Evolutionary conservation across 2,113 vertebrate species (phyloP).

Genomic region (Callithrix jacchus): DNA sequence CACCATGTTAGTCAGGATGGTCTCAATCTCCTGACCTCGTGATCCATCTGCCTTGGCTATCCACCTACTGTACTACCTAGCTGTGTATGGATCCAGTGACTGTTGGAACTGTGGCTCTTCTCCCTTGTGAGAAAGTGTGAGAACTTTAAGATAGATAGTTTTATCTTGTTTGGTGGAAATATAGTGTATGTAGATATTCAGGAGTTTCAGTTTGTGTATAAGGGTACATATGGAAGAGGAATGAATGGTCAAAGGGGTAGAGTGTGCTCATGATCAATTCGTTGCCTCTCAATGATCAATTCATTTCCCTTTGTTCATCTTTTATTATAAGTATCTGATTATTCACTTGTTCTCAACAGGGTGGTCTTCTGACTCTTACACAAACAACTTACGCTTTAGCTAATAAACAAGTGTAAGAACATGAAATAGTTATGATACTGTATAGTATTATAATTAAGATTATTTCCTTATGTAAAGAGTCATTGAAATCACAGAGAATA

Average conservation of each 20-base stretch:
- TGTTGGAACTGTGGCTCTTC: neutral
- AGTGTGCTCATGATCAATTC: neutral
- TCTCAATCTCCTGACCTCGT: too few species aligned
- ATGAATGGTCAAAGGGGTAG: neutral
- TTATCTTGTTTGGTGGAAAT: conserved; percentile 11
- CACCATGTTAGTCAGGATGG: too few species aligned
- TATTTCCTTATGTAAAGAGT: neutral
- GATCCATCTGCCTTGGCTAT: neutral
- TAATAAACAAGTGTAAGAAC: neutral
- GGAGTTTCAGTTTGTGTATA: neutral
- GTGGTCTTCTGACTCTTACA: neutral
- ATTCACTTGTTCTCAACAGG: neutral
- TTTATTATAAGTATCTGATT: neutral
- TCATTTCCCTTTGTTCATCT: neutral
- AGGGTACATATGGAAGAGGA: neutral
- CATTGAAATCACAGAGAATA: neutral
- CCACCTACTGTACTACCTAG: neutral
- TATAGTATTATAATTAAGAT: neutral
- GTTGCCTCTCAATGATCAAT: neutral
- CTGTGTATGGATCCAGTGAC: neutral
- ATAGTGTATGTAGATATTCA: neutral
- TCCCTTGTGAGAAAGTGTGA: neutral
- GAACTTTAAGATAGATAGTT: neutral
- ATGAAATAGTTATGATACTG: neutral
- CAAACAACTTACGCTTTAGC: neutral